Conservation (phyloP, 2,888 invertebrate genomes). For the Vannuccia rotundouncinata region DNA sequence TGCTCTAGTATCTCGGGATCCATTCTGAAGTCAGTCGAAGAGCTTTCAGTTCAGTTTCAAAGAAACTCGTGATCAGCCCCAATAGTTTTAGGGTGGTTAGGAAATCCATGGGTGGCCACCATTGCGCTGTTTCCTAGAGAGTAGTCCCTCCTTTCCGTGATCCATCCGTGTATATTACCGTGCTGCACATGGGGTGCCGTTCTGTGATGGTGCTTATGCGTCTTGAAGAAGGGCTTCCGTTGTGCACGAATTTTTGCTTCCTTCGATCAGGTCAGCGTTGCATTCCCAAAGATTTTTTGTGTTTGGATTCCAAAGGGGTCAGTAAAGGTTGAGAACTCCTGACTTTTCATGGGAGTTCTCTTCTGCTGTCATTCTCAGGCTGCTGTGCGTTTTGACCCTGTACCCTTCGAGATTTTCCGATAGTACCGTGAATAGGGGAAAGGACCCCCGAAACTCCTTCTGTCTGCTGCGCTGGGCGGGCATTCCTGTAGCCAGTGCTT, state of each 20-base stretch:
- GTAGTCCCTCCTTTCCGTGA: neutral
- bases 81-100: neutral
- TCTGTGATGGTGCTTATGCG: neutral
- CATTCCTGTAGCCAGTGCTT: no score
- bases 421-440: no score
- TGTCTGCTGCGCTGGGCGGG: no score
- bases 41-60: neutral
- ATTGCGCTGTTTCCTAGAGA: neutral
- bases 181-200: neutral
- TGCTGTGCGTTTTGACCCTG: neutral
- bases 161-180: neutral
- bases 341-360: neutral
- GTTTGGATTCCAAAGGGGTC: neutral
- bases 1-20: no score
- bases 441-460: no score
- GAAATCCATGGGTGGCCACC: neutral
- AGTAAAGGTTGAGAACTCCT: neutral
- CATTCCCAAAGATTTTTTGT: neutral
- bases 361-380: neutral
- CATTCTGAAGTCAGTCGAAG: neutral
- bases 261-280: neutral
- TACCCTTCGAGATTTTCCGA: no score
- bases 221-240: neutral
- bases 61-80: neutral
- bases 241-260: neutral